These are phyloP conservation scores for Coptodon rendalli DNA, from an alignment of 2,113 vertebrate species.

Conservation along the genomic window DNA sequence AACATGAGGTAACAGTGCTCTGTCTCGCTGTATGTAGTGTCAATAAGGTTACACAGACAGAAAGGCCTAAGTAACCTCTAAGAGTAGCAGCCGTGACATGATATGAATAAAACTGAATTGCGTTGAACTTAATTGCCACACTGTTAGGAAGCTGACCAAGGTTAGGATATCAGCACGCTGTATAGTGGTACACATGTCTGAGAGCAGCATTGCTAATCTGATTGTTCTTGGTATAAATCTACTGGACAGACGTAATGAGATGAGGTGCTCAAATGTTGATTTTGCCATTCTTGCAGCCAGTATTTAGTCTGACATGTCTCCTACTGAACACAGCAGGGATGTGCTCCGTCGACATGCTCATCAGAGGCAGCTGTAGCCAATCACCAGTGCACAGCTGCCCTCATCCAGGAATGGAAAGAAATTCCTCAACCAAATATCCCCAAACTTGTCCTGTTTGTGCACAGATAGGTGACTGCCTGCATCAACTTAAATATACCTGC, in stretches of 20 bases:
- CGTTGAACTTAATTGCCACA: background rate
- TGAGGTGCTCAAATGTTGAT: background rate
- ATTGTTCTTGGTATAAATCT: background rate
- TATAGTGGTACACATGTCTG: background rate
- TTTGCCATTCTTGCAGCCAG: background rate
- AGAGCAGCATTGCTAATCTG: background rate
- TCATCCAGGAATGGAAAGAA: background rate
- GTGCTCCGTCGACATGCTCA: background rate
- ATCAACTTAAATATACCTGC: background rate
- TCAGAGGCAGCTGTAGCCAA: background rate
- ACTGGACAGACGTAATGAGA: background rate
- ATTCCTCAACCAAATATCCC: background rate
- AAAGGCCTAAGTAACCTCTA: background rate
- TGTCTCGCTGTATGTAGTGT: background rate
- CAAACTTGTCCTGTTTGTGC: background rate
- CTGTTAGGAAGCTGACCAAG: background rate
- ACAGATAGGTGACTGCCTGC: background rate
- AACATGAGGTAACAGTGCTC: background rate
- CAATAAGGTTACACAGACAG: background rate
- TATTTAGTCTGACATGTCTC: background rate
- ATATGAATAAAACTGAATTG: background rate
- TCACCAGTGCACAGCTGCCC: background rate
- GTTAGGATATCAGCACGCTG: background rate
- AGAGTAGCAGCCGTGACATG: background rate
- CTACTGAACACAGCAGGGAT: background rate